Conservation (phyloP, 1,140 invertebrate genomes). For the Pseudomyrmex cubaensis region DNA sequence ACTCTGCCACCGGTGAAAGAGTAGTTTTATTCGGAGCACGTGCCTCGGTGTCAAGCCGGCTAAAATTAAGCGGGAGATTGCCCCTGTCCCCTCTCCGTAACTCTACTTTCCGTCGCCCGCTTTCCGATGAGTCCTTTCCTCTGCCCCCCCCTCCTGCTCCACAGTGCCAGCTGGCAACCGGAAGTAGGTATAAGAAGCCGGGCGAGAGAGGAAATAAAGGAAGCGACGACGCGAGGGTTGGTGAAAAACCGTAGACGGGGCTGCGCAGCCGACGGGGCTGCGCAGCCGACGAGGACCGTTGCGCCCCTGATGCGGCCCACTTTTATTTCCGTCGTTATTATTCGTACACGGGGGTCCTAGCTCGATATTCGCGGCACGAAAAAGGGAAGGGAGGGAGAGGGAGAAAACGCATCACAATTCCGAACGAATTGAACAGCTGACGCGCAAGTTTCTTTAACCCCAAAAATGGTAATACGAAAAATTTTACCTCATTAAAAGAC, state of each 20-base stretch:
- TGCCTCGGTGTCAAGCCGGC: constrained; percentile 68
- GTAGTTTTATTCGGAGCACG: constrained; percentile 73
- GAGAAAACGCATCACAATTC: constrained; percentile 1
- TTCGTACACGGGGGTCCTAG: constrained; percentile 19
- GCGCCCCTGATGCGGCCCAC: constrained; percentile 74
- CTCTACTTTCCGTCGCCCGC: constrained; percentile 46
- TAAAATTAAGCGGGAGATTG: constrained; percentile 77
- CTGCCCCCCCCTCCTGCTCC: constrained; percentile 20
- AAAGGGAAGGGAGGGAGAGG: no score
- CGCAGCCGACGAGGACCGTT: constrained; percentile 74
- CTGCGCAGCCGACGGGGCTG: no score
- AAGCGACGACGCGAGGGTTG: constrained; percentile 66
- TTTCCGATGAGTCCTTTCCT: constrained; percentile 32
- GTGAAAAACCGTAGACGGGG: constrained; percentile 61
- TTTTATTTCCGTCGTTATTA: constrained; percentile 76
- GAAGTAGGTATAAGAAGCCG: constrained; percentile 76
- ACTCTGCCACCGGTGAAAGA: constrained; percentile 28
- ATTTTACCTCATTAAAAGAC: not conserved
- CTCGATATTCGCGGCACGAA: not conserved
- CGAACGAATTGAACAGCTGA: constrained; percentile 16
- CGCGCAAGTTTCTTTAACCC: constrained; percentile 26
- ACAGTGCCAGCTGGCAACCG: constrained; percentile 80
- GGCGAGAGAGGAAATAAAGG: constrained; percentile 77
- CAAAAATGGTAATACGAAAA: not conserved
- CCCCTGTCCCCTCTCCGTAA: constrained; percentile 42